Conservation (phyloP, 1,140 invertebrate species). For the Stratiolaelaps scimitus region DNA sequence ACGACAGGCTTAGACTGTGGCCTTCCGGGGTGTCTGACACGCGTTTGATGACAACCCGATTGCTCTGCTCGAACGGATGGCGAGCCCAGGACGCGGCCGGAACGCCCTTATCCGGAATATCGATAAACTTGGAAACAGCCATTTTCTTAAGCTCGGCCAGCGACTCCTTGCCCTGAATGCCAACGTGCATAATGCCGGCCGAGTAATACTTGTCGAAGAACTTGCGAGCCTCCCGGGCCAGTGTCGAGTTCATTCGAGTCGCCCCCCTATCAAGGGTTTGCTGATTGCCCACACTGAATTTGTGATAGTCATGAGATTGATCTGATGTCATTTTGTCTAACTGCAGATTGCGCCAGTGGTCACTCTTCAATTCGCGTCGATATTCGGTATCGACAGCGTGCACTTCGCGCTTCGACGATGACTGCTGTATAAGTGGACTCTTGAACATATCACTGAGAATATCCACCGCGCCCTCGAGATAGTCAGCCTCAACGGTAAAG, state of each 20-base stretch:
- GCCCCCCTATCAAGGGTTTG: conserved; percentile 26
- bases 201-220: conserved; percentile 46
- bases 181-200: conserved; percentile 44
- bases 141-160: neutral
- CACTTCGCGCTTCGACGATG: conserved; percentile 78
- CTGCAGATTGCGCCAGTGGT: conserved; percentile 74
- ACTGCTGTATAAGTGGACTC: conserved; percentile 74
- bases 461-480: conserved; percentile 65
- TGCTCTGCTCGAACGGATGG: conserved; percentile 20
- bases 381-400: conserved; percentile 93
- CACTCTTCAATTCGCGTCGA: conserved; percentile 77
- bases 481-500: conserved; percentile 78
- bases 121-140: conserved; percentile 13
- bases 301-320: conserved; percentile 64
- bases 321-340: conserved; percentile 66
- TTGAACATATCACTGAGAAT: conserved; percentile 82
- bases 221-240: conserved; percentile 43
- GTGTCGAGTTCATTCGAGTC: conserved; percentile 40
- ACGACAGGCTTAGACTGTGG: neutral
- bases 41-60: conserved; percentile 6
- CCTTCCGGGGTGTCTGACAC: conserved; percentile 9
- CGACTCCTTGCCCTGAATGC: conserved; percentile 38
- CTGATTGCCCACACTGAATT: conserved; percentile 72
- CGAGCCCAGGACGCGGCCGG: neutral
- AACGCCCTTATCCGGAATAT: conserved; percentile 17